Evolutionary conservation across 2,797 vertebrate genomes (phyloP).

Genomic region (Myripristis jacobus): DNA sequence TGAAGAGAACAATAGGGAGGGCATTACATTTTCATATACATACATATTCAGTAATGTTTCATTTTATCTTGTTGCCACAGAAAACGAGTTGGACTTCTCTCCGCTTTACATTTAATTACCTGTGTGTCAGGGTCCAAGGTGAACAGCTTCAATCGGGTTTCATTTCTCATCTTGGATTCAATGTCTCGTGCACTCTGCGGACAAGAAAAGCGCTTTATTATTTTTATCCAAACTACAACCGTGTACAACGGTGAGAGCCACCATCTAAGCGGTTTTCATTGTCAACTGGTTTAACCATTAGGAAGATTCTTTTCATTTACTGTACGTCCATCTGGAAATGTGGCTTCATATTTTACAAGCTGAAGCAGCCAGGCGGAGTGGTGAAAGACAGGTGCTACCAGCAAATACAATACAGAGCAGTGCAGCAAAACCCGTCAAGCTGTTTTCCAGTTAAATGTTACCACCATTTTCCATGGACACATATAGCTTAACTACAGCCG

Average conservation of each 20-base stretch:
- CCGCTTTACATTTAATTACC: slow-evolving; percentile 77
- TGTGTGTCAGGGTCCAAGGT: slow-evolving; percentile 96
- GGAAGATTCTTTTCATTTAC: slow-evolving; percentile 28
- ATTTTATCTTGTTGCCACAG: background rate
- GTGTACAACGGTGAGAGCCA: slow-evolving; percentile 12
- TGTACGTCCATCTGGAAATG: slow-evolving; percentile 47
- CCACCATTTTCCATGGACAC: slow-evolving; percentile 55
- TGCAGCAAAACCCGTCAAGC: slow-evolving; percentile 46
- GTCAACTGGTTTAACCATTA: slow-evolving; percentile 55
- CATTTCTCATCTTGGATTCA: slow-evolving; percentile 93
- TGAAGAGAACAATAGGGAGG: slow-evolving; percentile 64
- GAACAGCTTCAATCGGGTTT: slow-evolving; percentile 95
- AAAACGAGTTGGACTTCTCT: background rate
- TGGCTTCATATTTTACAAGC: slow-evolving; percentile 53
- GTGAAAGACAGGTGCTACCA: slow-evolving; percentile 54
- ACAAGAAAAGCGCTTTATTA: slow-evolving; percentile 55
- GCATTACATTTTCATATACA: slow-evolving; percentile 19
- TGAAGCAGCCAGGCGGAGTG: slow-evolving; percentile 22
- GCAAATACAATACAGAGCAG: slow-evolving; percentile 32
- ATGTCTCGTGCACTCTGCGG: slow-evolving; percentile 92
- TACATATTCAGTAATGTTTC: background rate
- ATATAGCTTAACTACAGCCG: slow-evolving; percentile 43
- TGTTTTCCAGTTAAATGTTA: slow-evolving; percentile 50
- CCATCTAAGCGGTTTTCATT: slow-evolving; percentile 17
- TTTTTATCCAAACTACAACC: slow-evolving; percentile 26